Conservation (phyloP, 2,113 vertebrate species). For the Ifrita kowaldi region DNA sequence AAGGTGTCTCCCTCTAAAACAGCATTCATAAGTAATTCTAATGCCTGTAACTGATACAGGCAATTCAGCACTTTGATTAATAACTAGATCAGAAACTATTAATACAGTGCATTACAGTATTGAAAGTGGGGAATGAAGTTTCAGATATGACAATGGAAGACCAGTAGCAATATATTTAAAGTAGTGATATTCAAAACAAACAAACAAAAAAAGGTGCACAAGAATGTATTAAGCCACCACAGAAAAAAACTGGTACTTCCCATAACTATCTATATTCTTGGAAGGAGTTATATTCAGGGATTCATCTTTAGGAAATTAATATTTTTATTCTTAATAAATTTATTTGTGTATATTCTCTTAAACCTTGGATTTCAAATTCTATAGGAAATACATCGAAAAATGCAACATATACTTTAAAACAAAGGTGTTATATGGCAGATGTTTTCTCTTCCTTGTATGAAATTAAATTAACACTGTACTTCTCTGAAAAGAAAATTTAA, state of each 20-base stretch:
- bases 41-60: background rate
- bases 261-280: background rate
- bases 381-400: background rate
- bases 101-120: background rate
- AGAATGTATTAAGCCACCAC: background rate
- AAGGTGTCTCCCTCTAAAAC: background rate
- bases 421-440: background rate
- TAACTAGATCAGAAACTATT: background rate
- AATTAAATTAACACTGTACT: background rate
- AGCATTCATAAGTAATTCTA: background rate
- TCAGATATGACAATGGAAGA: background rate
- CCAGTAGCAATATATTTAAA: background rate
- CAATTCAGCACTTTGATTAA: background rate
- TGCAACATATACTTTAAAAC: background rate
- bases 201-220: background rate
- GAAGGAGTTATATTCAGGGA: background rate
- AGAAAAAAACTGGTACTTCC: background rate
- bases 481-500: background rate
- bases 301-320: background rate
- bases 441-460: background rate
- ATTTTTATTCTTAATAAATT: background rate
- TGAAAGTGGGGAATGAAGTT: background rate
- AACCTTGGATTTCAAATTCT: background rate
- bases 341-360: background rate
- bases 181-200: background rate